A percentile compares a stretch with the other conserved stretches of the same genome.
These are phyloP conservation scores for Grammomys dolichurus DNA, from an alignment of 2,113 vertebrate genomes.

Conservation along the genomic window DNA sequence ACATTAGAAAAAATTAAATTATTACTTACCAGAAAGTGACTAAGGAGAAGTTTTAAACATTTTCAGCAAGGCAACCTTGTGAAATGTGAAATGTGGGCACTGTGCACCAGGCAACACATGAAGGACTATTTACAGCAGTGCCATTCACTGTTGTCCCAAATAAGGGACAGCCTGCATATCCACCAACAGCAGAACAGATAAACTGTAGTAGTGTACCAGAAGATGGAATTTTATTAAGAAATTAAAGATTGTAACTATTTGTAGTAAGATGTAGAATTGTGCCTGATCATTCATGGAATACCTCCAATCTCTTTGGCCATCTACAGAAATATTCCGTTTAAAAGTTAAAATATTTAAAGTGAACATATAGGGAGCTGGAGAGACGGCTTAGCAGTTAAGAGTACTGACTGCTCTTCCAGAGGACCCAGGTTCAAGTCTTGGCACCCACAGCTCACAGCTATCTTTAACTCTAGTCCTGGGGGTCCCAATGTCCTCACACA, in stretches of 20 bases:
- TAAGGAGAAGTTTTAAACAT: constrained; percentile 2
- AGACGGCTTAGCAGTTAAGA: not conserved
- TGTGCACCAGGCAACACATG: no score
- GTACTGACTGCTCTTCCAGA: not conserved
- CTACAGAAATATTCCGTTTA: not conserved
- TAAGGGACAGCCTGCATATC: not conserved
- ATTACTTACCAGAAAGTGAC: constrained; percentile 19
- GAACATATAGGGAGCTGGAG: not conserved
- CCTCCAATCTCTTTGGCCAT: constrained; percentile 7
- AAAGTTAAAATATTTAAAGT: constrained; percentile 1
- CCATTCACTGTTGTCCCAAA: not conserved
- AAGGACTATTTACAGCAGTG: not conserved
- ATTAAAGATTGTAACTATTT: constrained; percentile 3
- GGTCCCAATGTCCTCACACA: not conserved
- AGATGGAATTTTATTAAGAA: not conserved
- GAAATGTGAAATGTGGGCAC: not conserved
- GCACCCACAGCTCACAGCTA: not conserved
- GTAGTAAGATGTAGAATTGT: not conserved
- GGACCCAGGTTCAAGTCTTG: not conserved
- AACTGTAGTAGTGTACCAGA: not conserved
- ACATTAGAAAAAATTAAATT: constrained; percentile 39
- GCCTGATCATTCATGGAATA: not conserved
- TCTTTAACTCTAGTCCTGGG: not conserved
- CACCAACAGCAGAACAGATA: not conserved
- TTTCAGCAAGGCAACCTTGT: not conserved